Evolutionary conservation across 2,888 invertebrate genomes (phyloP).

Genomic region (Caenorhabditis japonica): DNA sequence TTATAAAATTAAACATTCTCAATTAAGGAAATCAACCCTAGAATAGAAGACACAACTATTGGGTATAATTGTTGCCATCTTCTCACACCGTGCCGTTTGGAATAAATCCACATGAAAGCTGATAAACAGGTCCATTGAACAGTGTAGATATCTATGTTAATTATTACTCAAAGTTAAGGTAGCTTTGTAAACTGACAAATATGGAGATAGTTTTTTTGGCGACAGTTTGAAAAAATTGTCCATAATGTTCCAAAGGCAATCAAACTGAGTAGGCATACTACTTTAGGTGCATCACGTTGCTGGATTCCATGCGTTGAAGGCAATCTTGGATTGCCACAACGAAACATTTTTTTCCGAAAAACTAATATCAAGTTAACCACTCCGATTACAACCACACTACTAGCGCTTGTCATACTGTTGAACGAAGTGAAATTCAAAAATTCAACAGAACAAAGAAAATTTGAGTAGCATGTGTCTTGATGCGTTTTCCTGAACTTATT

Average conservation of each 20-base stretch:
- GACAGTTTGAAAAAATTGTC: conserved; percentile 10
- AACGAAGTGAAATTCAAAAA: conserved; percentile 2
- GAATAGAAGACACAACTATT: background rate
- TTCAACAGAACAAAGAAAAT: conserved; percentile 5
- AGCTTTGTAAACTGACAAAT: conserved; percentile 6
- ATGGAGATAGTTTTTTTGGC: background rate
- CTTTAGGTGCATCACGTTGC: conserved; percentile 25
- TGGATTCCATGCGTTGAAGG: conserved; percentile 19
- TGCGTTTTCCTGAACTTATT: background rate
- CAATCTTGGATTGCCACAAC: background rate
- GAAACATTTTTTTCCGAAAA: conserved; percentile 19
- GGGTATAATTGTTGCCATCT: conserved; percentile 22
- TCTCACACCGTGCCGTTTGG: conserved; percentile 21
- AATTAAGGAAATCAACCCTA: background rate
- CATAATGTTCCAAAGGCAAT: conserved; percentile 10
- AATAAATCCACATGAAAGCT: conserved; percentile 20
- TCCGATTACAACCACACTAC: conserved; percentile 13
- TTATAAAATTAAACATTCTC: conserved; percentile 4
- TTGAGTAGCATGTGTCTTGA: conserved; percentile 13
- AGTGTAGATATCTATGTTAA: conserved; percentile 1
- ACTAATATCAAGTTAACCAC: conserved; percentile 14
- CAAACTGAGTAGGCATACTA: conserved; percentile 12
- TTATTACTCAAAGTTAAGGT: too few species aligned
- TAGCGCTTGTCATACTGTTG: conserved; percentile 9
- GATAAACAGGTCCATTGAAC: conserved; percentile 3